A percentile compares a stretch with the other conserved stretches of the same genome.
Conservation (phyloP, 2,888 invertebrate species). For the Arctia plantaginis region DNA sequence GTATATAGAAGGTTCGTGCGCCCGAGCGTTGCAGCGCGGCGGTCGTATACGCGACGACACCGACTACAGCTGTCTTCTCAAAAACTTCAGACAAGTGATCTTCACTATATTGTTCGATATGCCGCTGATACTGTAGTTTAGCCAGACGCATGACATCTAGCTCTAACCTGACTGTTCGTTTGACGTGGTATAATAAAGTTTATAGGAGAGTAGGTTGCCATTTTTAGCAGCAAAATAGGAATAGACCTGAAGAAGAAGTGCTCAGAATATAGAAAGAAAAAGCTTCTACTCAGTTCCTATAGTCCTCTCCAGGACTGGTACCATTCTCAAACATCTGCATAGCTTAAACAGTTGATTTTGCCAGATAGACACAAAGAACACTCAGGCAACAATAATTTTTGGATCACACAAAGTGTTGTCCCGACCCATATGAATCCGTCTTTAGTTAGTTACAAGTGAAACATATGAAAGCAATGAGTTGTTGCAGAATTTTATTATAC, state of each 20-base stretch:
- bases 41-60: constrained; percentile 43
- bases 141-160: neutral
- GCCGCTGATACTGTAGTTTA: constrained; percentile 9
- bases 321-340: too few relatives aligned
- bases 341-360: too few relatives aligned
- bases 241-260: too few relatives aligned
- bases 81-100: constrained; percentile 69
- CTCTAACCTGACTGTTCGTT: neutral
- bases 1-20: constrained; percentile 22
- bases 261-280: too few relatives aligned
- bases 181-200: neutral
- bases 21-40: constrained; percentile 54
- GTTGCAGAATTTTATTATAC: neutral
- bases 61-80: constrained; percentile 54
- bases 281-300: too few relatives aligned
- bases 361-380: too few relatives aligned
- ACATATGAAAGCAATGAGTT: neutral
- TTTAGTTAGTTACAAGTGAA: neutral
- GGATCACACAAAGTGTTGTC: too few relatives aligned
- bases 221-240: neutral
- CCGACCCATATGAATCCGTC: too few relatives aligned
- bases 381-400: too few relatives aligned
- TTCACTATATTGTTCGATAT: constrained; percentile 6
- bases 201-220: neutral
- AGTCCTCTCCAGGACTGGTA: too few relatives aligned